Evolutionary conservation across 2,113 vertebrate species (phyloP), one percentile per base, ranked within the genome.

Genomic region (Oncorhynchus kisutch): DNA sequence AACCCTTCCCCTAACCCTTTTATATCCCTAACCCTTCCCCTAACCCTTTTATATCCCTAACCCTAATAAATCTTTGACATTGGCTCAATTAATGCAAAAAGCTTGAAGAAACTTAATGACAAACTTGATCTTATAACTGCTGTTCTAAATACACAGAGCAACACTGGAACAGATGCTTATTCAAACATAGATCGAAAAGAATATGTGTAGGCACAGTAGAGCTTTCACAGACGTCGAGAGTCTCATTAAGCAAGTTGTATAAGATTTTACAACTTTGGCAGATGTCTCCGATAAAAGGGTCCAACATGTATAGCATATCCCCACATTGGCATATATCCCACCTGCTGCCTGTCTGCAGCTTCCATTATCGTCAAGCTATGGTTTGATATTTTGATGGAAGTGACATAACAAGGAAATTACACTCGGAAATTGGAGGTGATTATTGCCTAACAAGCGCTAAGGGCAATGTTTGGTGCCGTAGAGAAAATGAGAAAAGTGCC

Each of bases 361-460:
- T 62, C 59, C n/a, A 62, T 62, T 22, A 62, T 8, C 20, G n/a
- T 16, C 16, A 8, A 62, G 18, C 11, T 22, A 3, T 62, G 59
- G n/a, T n/a, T 62, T 22, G n/a, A 24, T n/a, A 62, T n/a, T 62
- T 62, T 62, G 59, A 62, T 62, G n/a, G 59, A 62, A 57, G 54
- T 57, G 54, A 57, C 54, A 57, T 20, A 57, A 16, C 54, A 57
- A 57, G 18, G 59, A 62, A 62, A 62, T 62, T 62, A 62, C n/a
- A n/a, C 7, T 62, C 5, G n/a, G 59, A n/a, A 62, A 22, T 57
- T 62, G 59, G 59, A 8, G 54, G 54, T 57, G 54, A 57, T 57
- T 57, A 57, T 57, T 57, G 54, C 54, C 6, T 57, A 57, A 57
- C 54, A 16, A 57, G 2, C 39, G 9, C 39, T 45, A 11, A 45